Evolutionary conservation across 2,113 vertebrate genomes (phyloP).

Genomic region (Artemisiospiza belli): DNA sequence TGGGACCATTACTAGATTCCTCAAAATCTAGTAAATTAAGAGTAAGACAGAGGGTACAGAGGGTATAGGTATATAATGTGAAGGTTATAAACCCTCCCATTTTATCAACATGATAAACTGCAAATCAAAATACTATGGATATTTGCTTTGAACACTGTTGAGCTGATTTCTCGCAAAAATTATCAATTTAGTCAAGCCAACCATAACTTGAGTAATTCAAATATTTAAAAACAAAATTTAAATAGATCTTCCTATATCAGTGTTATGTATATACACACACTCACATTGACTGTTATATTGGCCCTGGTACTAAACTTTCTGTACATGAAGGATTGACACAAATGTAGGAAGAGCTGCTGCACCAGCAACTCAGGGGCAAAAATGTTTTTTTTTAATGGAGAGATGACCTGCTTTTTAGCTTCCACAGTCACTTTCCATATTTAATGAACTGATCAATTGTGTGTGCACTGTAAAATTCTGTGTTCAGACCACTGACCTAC

Average conservation of each 20-base stretch:
- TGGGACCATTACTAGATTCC: neutral
- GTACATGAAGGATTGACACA: neutral
- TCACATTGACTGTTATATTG: neutral
- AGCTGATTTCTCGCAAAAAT: neutral
- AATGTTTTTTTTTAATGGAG: constrained; percentile 37
- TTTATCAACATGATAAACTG: constrained; percentile 14
- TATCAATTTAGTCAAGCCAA: neutral
- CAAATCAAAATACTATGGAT: neutral
- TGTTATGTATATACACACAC: accelerated
- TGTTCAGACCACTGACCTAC: constrained; percentile 26
- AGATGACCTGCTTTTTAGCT: constrained; percentile 24
- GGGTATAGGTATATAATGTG: too few species aligned
- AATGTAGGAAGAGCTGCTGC: neutral
- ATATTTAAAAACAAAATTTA: neutral
- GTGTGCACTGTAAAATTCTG: neutral
- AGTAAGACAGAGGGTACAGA: neutral
- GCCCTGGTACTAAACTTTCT: neutral
- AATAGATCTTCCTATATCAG: neutral
- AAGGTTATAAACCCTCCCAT: neutral
- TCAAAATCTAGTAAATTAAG: neutral
- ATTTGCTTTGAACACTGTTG: neutral
- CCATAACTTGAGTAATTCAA: neutral
- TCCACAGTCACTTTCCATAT: constrained; percentile 34
- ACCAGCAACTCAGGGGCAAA: constrained; percentile 17
- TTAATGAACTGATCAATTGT: constrained; percentile 65